phyloP scores from a whole-genome alignment of 2,797 vertebrate genomes.

The Phyllotis vaccarum region DNA sequence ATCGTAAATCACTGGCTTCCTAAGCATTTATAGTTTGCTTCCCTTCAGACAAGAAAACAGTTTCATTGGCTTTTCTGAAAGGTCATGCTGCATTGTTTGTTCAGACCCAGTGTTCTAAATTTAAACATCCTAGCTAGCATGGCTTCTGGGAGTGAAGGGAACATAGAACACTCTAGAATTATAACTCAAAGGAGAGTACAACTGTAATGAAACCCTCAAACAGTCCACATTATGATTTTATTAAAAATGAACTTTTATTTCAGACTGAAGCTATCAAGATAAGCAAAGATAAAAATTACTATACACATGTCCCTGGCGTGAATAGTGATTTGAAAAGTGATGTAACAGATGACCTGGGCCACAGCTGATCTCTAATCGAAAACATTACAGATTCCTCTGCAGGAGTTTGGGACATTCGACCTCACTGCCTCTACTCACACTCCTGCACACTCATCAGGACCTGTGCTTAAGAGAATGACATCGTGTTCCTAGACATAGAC shows the following conservation, averaged over 20 bases:
- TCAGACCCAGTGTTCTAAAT: conserved; percentile 79
- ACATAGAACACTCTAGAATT: conserved; percentile 50
- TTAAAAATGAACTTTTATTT: conserved; percentile 41
- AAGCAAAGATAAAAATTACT: background rate
- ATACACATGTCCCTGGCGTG: background rate
- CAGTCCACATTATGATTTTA: background rate
- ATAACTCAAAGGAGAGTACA: conserved; percentile 73
- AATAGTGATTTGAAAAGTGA: background rate
- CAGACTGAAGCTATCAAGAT: conserved; percentile 16
- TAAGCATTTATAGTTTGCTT: conserved; percentile 58
- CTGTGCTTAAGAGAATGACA: background rate
- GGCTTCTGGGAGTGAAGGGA: conserved; percentile 67
- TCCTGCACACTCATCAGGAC: background rate
- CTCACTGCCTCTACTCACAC: background rate
- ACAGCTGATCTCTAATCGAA: conserved; percentile 45
- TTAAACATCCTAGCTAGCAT: conserved; percentile 80
- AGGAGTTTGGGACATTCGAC: background rate
- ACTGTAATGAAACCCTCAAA: background rate
- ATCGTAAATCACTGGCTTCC: conserved; percentile 52
- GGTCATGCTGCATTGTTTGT: conserved; percentile 77
- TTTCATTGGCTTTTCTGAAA: conserved; percentile 82
- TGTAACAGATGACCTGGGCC: background rate
- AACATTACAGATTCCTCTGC: background rate
- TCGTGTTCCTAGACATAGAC: background rate
- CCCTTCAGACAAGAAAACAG: conserved; percentile 53